Base-by-base conservation (phyloP, 2,888 invertebrate genomes). In the Lymantria dispar region DNA sequence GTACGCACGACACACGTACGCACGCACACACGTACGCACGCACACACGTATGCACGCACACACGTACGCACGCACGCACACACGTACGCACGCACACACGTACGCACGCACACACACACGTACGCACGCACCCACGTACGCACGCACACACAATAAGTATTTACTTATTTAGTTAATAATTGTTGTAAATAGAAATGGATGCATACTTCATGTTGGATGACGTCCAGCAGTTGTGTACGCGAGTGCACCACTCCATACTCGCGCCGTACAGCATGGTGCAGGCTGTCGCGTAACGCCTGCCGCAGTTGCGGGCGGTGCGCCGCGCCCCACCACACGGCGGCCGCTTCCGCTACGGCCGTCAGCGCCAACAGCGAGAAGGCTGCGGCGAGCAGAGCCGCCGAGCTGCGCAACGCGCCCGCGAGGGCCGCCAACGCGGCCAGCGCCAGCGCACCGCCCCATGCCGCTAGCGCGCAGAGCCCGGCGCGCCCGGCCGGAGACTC, bases 291-390 rank as follows among this genome's bases (percentile, higher is more conserved):
- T 70, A 85, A 74, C 60, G 78, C 80, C 31, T 55, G 68, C 12
- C 76, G 78, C 72, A 89, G 81, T 68, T 73, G 78, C 47, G 80
- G 80, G 55, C 74, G 67, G 71, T 89, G 89, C 62, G 83, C 80
- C 14, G 86, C 84, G 65, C 85, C 90, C 90, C 90, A 89, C 78
- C 83, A 84, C 38, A 80, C 89, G 40, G 86, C 89, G 40, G 78
- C 82, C 38, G 77, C 87, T 73, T 85, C 87, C 8, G 83, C 87
- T 66, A 79, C 84, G 15, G 78, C 87, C 57, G 77, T 73, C 51
- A 86, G 75, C 58, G 85, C 83, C 59, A 86, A 78, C 70, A 88
- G 73, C 52, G 84, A 83, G 70, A 85, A 80, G 22, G 83, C 83
- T 14, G 70, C 82, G 43, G 85, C 86, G 66, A 89, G 78, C 70